Conservation (phyloP, 2,888 invertebrate genomes). For the Lacanobia oleracea region DNA sequence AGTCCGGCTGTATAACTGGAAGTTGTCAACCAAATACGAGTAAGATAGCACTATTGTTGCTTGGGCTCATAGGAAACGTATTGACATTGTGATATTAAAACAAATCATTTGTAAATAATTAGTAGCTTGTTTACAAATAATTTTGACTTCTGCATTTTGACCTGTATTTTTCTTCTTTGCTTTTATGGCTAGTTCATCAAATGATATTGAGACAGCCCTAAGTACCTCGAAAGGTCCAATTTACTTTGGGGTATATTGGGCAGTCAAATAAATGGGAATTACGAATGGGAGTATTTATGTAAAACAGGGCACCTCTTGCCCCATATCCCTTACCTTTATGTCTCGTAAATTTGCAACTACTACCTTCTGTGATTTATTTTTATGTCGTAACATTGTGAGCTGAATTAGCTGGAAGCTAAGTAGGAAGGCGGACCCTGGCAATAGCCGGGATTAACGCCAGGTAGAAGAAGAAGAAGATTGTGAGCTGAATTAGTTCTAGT, state of each 20-base stretch:
- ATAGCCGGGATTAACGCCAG: no score
- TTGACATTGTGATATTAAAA: not conserved
- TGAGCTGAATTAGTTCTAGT: slow-evolving; percentile 36
- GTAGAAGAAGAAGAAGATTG: no score
- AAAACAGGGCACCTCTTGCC: slow-evolving; percentile 60
- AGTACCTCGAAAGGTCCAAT: slow-evolving; percentile 41
- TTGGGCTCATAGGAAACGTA: not conserved
- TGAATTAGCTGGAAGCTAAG: no score
- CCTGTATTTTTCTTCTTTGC: not conserved
- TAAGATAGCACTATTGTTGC: not conserved
- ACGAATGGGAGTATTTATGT: slow-evolving; percentile 64
- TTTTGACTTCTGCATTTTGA: no score
- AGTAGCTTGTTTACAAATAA: not conserved
- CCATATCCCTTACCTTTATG: slow-evolving; percentile 60
- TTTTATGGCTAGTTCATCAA: not conserved
- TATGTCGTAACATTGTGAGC: slow-evolving; percentile 38
- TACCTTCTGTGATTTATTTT: slow-evolving; percentile 58
- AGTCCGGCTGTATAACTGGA: not conserved
- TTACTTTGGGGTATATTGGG: slow-evolving; percentile 61
- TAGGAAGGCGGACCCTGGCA: no score
- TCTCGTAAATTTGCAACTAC: slow-evolving; percentile 58
- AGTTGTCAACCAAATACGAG: not conserved
- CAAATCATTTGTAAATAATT: no score
- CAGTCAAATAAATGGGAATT: slow-evolving; percentile 65
- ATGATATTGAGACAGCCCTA: slow-evolving; percentile 37